Evolutionary conservation across 2,113 vertebrate species (phyloP).

Genomic region (Etheostoma cragini): DNA sequence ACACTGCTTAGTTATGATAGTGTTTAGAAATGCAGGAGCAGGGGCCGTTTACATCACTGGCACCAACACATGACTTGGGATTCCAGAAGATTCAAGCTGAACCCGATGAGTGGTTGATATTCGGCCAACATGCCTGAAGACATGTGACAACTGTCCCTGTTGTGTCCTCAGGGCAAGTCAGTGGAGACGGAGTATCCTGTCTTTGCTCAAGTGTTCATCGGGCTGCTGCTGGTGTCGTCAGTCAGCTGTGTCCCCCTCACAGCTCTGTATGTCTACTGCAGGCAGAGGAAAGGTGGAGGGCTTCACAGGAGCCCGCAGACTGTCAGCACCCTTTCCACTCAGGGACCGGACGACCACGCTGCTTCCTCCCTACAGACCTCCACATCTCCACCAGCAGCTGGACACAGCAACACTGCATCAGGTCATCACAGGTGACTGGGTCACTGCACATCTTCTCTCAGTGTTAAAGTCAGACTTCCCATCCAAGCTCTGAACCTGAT

Average conservation of each 20-base stretch:
- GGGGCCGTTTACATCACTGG: too few species aligned
- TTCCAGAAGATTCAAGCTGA: too few species aligned
- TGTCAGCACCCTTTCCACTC: slow-evolving; percentile 38
- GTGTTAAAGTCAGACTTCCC: slow-evolving; percentile 7
- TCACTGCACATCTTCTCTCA: not conserved
- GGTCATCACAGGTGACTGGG: not conserved
- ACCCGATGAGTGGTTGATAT: not conserved
- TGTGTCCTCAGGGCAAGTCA: slow-evolving; percentile 86
- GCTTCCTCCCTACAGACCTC: not conserved
- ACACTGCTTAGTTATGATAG: too few species aligned
- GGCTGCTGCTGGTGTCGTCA: slow-evolving; percentile 87
- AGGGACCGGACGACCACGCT: not conserved
- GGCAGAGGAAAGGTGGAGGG: slow-evolving; percentile 60
- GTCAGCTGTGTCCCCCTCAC: slow-evolving; percentile 88
- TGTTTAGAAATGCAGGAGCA: too few species aligned
- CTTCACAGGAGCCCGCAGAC: not conserved
- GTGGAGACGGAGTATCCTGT: slow-evolving; percentile 88
- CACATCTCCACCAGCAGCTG: not conserved
- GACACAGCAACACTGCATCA: not conserved
- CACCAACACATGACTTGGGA: too few species aligned
- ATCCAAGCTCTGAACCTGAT: not conserved
- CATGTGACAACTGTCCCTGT: not conserved
- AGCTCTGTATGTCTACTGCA: slow-evolving; percentile 83
- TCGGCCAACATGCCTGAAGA: not conserved
- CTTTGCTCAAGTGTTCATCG: slow-evolving; percentile 86